Evolutionary conservation across 2,888 invertebrate species (phyloP), one percentile per base, ranked within the genome.

Genomic region (Hipparchia semele): DNA sequence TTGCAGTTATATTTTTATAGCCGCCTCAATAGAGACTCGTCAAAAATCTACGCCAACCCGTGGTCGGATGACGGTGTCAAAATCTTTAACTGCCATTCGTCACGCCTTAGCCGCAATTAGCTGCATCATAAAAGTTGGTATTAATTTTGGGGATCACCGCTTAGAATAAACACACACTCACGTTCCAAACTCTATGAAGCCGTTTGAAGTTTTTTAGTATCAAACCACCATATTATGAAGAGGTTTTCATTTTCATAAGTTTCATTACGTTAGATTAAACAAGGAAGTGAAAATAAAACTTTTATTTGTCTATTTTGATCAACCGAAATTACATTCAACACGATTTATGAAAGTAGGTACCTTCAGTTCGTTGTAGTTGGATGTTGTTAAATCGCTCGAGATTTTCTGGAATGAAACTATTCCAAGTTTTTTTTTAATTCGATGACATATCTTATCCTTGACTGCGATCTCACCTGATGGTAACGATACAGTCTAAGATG

Each of bases 41-140:
- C 87, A 82, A 88, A 90, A 90, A 90, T 90, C 90, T 88, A 88
- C 88, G 84, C 86, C 65, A 80, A 81, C 81, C 81, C 82, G 84
- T 87, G 87, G 84, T 84, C 81, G 80, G 79, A 87, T 90, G 90
- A 90, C 87, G 85, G 80, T 80, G 82, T 83, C 80, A 78, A 84
- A 86, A 86, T 82, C 80, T 79, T 75, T 79, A 78, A 81, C 68
- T 74, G 59, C 64, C 68, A 76, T 77, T 74, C 78, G 78, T 62
- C 74, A 73, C 76, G 74, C 72, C 45, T 72, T 73, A 62, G 64
- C 68, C 60, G 71, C 54, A 59, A 49, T 70, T 54, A 62, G 68
- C 58, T 70, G 59, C 70, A 67, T 70, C 58, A 70, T 75, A 73
- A 72, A 75, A 64, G 60, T 49, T 72, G 58, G 70, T 54, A 54